These are phyloP conservation scores for Coendou prehensilis DNA, from an alignment of 2,797 vertebrate species.

Conservation along the genomic window DNA sequence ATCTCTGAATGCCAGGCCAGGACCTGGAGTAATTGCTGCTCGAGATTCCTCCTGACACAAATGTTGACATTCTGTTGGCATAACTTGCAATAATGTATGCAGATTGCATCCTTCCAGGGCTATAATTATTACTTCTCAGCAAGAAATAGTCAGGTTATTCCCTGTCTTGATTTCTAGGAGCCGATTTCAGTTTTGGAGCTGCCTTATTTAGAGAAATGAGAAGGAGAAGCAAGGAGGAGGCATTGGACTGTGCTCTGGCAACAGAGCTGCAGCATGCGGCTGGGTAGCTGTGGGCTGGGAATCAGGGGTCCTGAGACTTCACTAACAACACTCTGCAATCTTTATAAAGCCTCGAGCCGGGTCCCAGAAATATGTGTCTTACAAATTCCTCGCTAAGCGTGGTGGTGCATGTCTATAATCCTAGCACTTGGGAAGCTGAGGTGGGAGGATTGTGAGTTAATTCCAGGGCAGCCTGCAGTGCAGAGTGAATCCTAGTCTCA, in stretches of 20 bases:
- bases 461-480: not conserved
- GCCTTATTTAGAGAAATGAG: conserved; percentile 63
- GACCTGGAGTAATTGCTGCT: conserved; percentile 87
- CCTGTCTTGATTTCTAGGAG: conserved; percentile 88
- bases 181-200: conserved; percentile 80
- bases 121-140: conserved; percentile 90
- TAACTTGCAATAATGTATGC: conserved; percentile 92
- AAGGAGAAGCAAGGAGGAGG: conserved; percentile 55
- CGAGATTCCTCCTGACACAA: conserved; percentile 89
- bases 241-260: not conserved
- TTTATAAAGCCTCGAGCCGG: not conserved
- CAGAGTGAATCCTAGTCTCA: not conserved
- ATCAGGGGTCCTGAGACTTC: not conserved
- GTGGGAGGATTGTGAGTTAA: not conserved
- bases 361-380: not conserved
- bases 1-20: conserved; percentile 84
- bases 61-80: conserved; percentile 92
- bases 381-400: not conserved
- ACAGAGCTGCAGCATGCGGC: not conserved
- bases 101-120: conserved; percentile 90
- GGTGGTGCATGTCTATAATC: too few relatives aligned
- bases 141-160: conserved; percentile 90
- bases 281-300: too few relatives aligned
- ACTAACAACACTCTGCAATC: not conserved
- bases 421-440: not conserved